Evolutionary conservation across 2,113 vertebrate genomes (phyloP).

Genomic region (Cisticola juncidis): DNA sequence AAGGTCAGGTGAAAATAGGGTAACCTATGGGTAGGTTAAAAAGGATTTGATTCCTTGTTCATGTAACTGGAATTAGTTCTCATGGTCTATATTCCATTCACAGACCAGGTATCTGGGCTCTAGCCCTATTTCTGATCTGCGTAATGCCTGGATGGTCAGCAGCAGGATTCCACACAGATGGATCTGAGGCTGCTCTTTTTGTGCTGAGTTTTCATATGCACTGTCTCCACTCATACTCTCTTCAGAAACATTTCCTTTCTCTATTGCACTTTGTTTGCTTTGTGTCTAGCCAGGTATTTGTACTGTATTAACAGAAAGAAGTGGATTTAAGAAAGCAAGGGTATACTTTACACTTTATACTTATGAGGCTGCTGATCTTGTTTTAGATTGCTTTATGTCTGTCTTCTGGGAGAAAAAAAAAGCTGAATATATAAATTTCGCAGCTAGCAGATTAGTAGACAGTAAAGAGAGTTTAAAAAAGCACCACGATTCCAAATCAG

Average conservation of each 20-base stretch:
- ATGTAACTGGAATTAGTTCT: background rate
- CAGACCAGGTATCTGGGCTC: background rate
- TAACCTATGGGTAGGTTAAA: background rate
- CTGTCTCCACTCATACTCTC: background rate
- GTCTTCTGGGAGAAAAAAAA: background rate
- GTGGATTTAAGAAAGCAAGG: background rate
- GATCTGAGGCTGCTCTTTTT: background rate
- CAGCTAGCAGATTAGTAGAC: background rate
- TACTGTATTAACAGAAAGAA: background rate
- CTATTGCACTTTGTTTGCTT: background rate
- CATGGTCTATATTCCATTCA: background rate
- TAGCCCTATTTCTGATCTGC: background rate
- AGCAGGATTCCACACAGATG: background rate
- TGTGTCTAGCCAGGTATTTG: background rate
- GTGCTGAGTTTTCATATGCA: background rate
- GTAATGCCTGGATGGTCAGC: accelerated
- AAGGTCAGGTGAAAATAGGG: background rate
- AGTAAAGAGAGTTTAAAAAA: background rate
- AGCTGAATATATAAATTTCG: background rate
- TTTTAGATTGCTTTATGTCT: background rate
- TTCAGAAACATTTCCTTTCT: background rate
- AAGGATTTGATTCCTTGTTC: background rate
- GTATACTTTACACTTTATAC: background rate
- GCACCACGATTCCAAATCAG: background rate
- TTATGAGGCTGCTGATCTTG: background rate